Evolutionary conservation across 2,888 invertebrate genomes (phyloP).

Genomic region (Melinopterus prodromus): DNA sequence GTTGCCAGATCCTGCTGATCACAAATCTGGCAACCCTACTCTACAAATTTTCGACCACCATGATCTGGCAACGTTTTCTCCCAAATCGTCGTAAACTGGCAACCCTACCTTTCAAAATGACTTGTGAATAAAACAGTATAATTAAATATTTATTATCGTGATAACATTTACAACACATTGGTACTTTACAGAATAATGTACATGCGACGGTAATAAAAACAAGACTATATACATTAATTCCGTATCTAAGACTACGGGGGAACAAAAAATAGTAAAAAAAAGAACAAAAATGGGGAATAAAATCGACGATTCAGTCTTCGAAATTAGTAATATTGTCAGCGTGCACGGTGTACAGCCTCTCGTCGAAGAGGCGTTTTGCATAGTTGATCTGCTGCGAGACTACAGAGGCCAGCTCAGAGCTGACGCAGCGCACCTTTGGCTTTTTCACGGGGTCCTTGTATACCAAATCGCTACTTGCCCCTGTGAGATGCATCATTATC

Average conservation of each 20-base stretch:
- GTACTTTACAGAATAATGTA: not conserved
- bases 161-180: not conserved
- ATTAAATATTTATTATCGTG: no score
- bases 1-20: no score
- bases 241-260: not conserved
- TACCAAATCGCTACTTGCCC: conserved; percentile 59
- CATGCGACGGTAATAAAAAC: not conserved
- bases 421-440: conserved; percentile 82
- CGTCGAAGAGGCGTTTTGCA: conserved; percentile 86
- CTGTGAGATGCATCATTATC: conserved; percentile 69
- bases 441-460: conserved; percentile 68
- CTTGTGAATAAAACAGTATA: no score
- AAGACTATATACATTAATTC: conserved; percentile 4
- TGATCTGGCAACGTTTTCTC: no score
- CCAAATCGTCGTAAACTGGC: no score
- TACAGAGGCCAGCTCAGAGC: conserved; percentile 72
- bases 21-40: no score
- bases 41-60: no score
- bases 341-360: conserved; percentile 76
- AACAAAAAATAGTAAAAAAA: not conserved
- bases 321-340: conserved; percentile 45
- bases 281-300: conserved; percentile 5
- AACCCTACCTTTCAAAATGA: not conserved
- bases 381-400: conserved; percentile 86
- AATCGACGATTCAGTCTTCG: conserved; percentile 46